phyloP scores from a whole-genome alignment of 1,140 invertebrate genomes.

The Drosophila nigromelanica region DNA sequence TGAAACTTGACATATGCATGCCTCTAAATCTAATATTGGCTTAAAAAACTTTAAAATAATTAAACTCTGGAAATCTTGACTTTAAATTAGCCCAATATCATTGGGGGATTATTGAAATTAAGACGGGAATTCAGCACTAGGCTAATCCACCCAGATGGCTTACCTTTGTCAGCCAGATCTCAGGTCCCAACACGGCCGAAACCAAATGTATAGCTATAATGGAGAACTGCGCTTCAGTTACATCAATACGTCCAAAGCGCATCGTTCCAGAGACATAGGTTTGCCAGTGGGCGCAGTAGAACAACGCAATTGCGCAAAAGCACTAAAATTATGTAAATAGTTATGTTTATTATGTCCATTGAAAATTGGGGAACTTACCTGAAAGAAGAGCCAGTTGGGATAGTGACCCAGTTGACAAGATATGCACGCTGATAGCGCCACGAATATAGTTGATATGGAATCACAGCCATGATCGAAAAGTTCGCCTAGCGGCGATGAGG shows the following conservation, averaged over 20 bases:
- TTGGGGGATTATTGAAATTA: slow-evolving; percentile 3
- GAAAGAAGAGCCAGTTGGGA: slow-evolving; percentile 97
- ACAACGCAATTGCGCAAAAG: slow-evolving; percentile 96
- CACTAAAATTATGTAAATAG: slow-evolving; percentile 86
- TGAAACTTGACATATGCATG: slow-evolving; percentile 6
- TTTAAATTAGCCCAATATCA: slow-evolving; percentile 32
- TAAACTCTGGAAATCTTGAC: slow-evolving; percentile 70
- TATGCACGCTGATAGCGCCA: slow-evolving; percentile 96
- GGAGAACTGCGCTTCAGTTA: slow-evolving; percentile 98
- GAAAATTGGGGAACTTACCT: slow-evolving; percentile 84
- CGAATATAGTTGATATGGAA: slow-evolving; percentile 98
- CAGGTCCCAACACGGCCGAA: slow-evolving; percentile 93
- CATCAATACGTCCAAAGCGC: slow-evolving; percentile 97
- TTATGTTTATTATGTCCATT: neutral
- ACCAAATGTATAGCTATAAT: slow-evolving; percentile 96
- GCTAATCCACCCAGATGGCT: slow-evolving; percentile 25
- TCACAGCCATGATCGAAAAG: slow-evolving; percentile 99
- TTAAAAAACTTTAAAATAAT: slow-evolving; percentile 40
- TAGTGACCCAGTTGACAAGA: slow-evolving; percentile 95
- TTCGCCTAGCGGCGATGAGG: slow-evolving; percentile 97
- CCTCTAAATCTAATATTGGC: slow-evolving; percentile 19
- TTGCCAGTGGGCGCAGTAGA: slow-evolving; percentile 99
- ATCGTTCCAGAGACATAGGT: slow-evolving; percentile 98
- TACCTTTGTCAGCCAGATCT: slow-evolving; percentile 94
- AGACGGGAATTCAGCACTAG: neutral